phyloP scores from a whole-genome alignment of 2,113 vertebrate genomes.

The Trematocara stigmaticum region DNA sequence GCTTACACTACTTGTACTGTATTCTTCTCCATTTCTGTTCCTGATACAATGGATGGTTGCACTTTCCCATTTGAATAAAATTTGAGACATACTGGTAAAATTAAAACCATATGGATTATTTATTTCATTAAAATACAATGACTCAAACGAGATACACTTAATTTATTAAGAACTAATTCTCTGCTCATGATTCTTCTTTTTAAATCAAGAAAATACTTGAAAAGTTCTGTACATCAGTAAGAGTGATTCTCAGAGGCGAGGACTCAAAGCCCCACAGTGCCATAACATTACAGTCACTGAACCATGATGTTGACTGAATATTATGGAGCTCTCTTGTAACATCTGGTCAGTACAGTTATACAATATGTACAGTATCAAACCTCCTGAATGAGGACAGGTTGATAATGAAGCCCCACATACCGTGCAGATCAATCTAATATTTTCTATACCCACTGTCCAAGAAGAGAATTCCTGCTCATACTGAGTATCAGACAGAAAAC shows the following conservation, averaged over 20 bases:
- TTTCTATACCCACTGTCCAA: slow-evolving; percentile 31
- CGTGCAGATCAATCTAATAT: slow-evolving; percentile 13
- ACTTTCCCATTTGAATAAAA: slow-evolving; percentile 54
- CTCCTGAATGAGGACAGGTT: slow-evolving; percentile 63
- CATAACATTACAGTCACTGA: slow-evolving; percentile 17
- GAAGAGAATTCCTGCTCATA: slow-evolving; percentile 40
- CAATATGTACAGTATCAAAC: slow-evolving; percentile 89
- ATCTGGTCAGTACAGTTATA: slow-evolving; percentile 78
- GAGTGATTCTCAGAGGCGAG: slow-evolving; percentile 63
- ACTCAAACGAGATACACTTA: slow-evolving; percentile 64
- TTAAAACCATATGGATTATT: slow-evolving; percentile 70
- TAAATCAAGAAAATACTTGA: slow-evolving; percentile 63
- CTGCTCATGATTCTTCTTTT: slow-evolving; percentile 63
- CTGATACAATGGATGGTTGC: background rate
- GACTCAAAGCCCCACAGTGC: background rate
- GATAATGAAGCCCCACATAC: slow-evolving; percentile 15
- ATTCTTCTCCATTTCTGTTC: background rate
- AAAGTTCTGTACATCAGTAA: slow-evolving; percentile 87
- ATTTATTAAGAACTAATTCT: slow-evolving; percentile 75
- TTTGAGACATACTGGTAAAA: slow-evolving; percentile 42
- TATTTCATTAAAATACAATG: slow-evolving; percentile 79
- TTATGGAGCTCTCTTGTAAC: slow-evolving; percentile 2
- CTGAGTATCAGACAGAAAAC: slow-evolving; percentile 48
- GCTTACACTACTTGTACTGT: slow-evolving; percentile 4
- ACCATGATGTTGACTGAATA: background rate